Conservation (phyloP, 2,888 invertebrate genomes). For the Hirudinaria manillensis region DNA sequence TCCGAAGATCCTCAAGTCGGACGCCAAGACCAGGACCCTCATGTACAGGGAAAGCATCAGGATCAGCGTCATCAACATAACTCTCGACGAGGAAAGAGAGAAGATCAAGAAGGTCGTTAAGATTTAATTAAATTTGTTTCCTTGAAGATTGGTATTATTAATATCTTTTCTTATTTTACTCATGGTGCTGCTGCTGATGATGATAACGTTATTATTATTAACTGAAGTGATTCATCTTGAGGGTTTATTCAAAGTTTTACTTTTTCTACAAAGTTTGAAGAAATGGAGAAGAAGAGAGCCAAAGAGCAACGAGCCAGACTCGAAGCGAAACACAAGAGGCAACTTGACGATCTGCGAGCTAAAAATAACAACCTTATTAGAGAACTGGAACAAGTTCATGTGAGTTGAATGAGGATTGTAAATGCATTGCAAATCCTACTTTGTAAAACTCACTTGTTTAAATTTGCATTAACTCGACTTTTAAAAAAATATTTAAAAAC, state of each 20-base stretch:
- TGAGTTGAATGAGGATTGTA: conserved; percentile 37
- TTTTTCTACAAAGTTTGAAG: conserved; percentile 72
- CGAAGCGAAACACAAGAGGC: conserved; percentile 84
- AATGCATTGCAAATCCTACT: too few relatives aligned
- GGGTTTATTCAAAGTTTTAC: too few relatives aligned
- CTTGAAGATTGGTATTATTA: neutral
- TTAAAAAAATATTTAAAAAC: too few relatives aligned
- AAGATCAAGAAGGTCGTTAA: conserved; percentile 52
- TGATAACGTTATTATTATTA: neutral
- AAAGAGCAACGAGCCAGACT: conserved; percentile 85
- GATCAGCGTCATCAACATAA: conserved; percentile 60
- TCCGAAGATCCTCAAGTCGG: conserved; percentile 88
- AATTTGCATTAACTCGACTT: too few relatives aligned
- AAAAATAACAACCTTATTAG: conserved; percentile 78
- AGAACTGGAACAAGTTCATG: conserved; percentile 87
- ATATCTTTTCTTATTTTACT: neutral
- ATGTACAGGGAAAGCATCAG: conserved; percentile 91
- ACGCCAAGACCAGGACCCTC: conserved; percentile 93
- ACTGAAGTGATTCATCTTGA: neutral
- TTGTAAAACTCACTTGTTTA: too few relatives aligned
- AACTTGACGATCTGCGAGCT: conserved; percentile 82
- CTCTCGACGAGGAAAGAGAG: conserved; percentile 49
- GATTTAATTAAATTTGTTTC: neutral
- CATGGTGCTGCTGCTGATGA: neutral
- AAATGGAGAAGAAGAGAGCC: conserved; percentile 89